A percentile compares a stretch with the other conserved stretches of the same genome.
These are phyloP conservation scores for Bos javanicus DNA, from an alignment of 2,113 vertebrate genomes.

Conservation along the genomic window DNA sequence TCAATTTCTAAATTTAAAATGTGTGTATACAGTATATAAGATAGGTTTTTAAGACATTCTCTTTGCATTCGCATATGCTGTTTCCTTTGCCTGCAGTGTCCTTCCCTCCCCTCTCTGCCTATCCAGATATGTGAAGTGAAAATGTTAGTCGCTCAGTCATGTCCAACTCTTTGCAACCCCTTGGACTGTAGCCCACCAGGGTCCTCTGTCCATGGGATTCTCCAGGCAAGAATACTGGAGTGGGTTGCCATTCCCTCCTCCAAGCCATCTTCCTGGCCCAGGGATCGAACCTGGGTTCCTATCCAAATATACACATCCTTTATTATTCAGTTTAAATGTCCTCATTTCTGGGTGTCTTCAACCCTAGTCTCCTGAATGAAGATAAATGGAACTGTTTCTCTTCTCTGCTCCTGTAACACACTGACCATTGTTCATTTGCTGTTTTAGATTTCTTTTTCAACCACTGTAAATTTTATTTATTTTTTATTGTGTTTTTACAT, in stretches of 20 bases:
- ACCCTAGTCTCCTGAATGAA: neutral
- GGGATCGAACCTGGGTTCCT: neutral
- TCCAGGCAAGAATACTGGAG: no score
- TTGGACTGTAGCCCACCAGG: neutral
- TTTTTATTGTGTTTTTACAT: neutral
- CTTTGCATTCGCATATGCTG: neutral
- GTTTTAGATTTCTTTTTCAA: neutral
- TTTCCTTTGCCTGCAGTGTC: neutral
- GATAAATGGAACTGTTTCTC: accelerated
- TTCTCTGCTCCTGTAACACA: neutral
- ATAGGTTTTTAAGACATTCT: neutral
- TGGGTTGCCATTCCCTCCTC: no score
- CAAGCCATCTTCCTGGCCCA: no score
- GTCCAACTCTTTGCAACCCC: neutral
- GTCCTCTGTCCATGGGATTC: neutral
- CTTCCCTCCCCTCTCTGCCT: neutral
- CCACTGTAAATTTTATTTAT: neutral
- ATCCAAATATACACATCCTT: neutral
- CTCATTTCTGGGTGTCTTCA: neutral
- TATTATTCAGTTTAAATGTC: neutral
- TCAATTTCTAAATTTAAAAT: neutral
- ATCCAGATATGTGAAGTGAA: neutral
- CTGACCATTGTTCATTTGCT: neutral
- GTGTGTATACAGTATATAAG: neutral
- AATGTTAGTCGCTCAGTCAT: neutral